phyloP scores from a whole-genome alignment of 2,113 vertebrate species.

The Siniperca chuatsi region DNA sequence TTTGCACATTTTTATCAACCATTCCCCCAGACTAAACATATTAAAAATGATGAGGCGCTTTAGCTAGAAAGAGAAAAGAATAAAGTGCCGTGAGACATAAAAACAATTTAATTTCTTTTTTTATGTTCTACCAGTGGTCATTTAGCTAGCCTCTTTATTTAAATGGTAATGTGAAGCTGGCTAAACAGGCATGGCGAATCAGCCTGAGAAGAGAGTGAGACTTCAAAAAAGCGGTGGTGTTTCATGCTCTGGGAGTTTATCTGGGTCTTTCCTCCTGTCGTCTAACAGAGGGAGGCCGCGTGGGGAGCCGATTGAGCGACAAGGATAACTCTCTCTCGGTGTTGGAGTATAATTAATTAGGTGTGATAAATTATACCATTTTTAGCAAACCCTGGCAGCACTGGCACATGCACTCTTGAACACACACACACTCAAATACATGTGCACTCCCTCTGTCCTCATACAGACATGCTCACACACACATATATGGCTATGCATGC shows the following conservation, averaged over 20 bases:
- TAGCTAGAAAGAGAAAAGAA: conserved; percentile 54
- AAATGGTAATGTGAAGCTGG: conserved; percentile 79
- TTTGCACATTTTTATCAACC: conserved; percentile 62
- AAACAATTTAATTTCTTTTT: conserved; percentile 75
- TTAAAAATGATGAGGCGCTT: conserved; percentile 61
- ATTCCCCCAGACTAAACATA: conserved; percentile 62
- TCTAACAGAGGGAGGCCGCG: conserved; percentile 61
- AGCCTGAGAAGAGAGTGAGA: conserved; percentile 60
- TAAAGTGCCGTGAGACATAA: conserved; percentile 66
- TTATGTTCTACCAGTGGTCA: conserved; percentile 75
- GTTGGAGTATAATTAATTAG: conserved; percentile 89
- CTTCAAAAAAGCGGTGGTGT: conserved; percentile 67
- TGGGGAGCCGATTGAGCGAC: conserved; percentile 70
- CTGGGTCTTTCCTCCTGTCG: conserved; percentile 64
- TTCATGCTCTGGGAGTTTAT: conserved; percentile 68
- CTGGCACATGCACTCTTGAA: conserved; percentile 12
- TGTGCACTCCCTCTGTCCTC: background rate
- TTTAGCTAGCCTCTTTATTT: conserved; percentile 82
- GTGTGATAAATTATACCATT: conserved; percentile 88
- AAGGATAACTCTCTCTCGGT: conserved; percentile 82
- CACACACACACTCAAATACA: background rate
- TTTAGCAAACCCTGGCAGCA: conserved; percentile 67
- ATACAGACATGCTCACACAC: background rate
- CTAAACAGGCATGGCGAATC: conserved; percentile 76
- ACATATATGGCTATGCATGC: rapidly evolving